A percentile compares a stretch with the other conserved stretches of the same genome.
phyloP scores from a whole-genome alignment of 2,888 invertebrate species.

The Cistogaster globosa region DNA sequence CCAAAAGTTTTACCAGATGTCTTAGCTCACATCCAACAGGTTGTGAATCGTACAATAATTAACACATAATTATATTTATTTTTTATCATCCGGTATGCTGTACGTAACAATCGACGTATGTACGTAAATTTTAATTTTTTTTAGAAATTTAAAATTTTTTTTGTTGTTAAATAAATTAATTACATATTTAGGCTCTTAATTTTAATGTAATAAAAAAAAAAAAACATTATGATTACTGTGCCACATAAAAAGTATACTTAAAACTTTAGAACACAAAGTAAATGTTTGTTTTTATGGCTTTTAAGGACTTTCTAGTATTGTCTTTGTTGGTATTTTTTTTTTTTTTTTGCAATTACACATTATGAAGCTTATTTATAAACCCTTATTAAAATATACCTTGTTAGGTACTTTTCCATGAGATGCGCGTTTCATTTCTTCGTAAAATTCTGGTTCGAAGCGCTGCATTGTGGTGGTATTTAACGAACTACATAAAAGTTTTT shows the following conservation, averaged over 20 bases:
- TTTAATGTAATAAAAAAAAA: background rate
- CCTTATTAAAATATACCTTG: slow-evolving; percentile 94
- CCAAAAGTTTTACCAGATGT: too few relatives aligned
- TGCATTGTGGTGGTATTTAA: slow-evolving; percentile 88
- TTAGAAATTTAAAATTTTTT: too few relatives aligned
- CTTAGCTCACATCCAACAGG: too few relatives aligned
- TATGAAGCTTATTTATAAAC: slow-evolving; percentile 85
- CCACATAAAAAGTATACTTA: slow-evolving; percentile 26
- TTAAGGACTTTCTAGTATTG: slow-evolving; percentile 57
- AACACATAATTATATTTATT: too few relatives aligned
- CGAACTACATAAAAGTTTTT: slow-evolving; percentile 84
- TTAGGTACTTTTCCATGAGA: slow-evolving; percentile 87
- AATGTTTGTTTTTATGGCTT: slow-evolving; percentile 60
- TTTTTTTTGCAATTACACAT: background rate
- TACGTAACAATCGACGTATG: too few relatives aligned
- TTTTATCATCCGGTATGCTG: too few relatives aligned
- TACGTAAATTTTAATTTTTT: too few relatives aligned
- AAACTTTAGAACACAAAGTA: slow-evolving; percentile 51
- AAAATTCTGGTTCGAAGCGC: slow-evolving; percentile 89
- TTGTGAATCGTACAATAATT: too few relatives aligned
- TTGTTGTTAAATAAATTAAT: too few relatives aligned
- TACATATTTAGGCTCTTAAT: too few relatives aligned
- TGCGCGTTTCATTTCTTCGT: slow-evolving; percentile 87
- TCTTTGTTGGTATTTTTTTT: slow-evolving; percentile 38
- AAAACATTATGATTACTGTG: slow-evolving; percentile 42